These are phyloP conservation scores for Silurus asotus DNA, from an alignment of 2,113 vertebrate species.

Conservation along the genomic window DNA sequence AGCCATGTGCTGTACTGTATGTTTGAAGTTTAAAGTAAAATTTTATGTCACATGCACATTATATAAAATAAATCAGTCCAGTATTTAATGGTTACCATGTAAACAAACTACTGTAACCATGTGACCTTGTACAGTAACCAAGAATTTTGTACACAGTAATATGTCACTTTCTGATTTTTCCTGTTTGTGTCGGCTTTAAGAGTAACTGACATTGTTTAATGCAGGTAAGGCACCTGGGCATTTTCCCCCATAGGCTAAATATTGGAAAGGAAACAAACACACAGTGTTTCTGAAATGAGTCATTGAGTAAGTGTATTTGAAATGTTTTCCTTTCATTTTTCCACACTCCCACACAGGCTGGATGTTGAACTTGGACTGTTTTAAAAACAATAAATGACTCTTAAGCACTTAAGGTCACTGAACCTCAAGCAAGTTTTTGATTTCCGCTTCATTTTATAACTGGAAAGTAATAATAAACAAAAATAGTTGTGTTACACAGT, in stretches of 20 bases:
- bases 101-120: not conserved
- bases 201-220: not conserved
- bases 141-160: not conserved
- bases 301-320: not conserved
- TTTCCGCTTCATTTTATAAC: not conserved
- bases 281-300: slow-evolving; percentile 17
- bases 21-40: not conserved
- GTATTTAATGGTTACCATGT: not conserved
- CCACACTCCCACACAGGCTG: not conserved
- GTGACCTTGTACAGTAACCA: not conserved
- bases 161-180: not conserved
- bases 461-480: not conserved
- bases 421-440: not conserved
- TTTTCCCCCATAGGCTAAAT: not conserved
- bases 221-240: not conserved
- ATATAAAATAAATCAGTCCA: not conserved
- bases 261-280: not conserved
- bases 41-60: too few species aligned
- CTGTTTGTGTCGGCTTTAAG: not conserved
- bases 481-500: not conserved
- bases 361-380: slow-evolving; percentile 4
- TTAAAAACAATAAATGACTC: slow-evolving; percentile 9
- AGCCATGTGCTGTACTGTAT: slow-evolving; percentile 8
- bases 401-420: not conserved
- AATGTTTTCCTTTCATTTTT: slow-evolving; percentile 6